phyloP scores from a whole-genome alignment of 2,888 invertebrate genomes.

The Odontocolon sp. region DNA sequence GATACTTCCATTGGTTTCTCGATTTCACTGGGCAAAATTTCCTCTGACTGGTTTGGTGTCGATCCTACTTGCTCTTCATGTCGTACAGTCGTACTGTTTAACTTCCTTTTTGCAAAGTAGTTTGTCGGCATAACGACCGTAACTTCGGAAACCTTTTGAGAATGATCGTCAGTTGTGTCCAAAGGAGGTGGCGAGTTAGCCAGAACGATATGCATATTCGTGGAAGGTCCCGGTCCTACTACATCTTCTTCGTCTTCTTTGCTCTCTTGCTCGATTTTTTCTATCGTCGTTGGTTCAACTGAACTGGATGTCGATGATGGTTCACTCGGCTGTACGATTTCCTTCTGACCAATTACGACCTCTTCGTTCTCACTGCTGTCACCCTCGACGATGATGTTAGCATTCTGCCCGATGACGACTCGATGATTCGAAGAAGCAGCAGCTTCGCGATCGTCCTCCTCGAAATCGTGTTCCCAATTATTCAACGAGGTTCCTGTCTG shows the following conservation, averaged over 20 bases:
- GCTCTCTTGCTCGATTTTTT: neutral
- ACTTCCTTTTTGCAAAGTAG: no score
- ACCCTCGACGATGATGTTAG: constrained; percentile 74
- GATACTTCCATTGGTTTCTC: constrained; percentile 32
- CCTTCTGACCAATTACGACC: constrained; percentile 72
- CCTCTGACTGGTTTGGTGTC: constrained; percentile 4
- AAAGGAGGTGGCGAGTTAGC: constrained; percentile 67
- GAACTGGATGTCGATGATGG: no score
- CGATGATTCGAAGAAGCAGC: constrained; percentile 71
- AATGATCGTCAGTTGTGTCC: constrained; percentile 47
- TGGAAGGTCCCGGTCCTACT: constrained; percentile 23
- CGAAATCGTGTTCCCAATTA: constrained; percentile 60
- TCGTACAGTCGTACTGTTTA: neutral
- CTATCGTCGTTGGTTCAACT: no score
- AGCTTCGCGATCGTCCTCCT: constrained; percentile 66
- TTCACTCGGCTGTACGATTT: constrained; percentile 45
- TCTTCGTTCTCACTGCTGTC: constrained; percentile 70
- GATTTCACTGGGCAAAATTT: neutral
- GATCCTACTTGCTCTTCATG: neutral
- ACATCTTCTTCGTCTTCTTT: constrained; percentile 21
- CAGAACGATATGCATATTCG: constrained; percentile 72
- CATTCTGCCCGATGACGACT: constrained; percentile 71
- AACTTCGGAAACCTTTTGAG: constrained; percentile 61
- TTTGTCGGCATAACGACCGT: constrained; percentile 72
- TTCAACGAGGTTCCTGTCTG: constrained; percentile 65